Evolutionary conservation across 2,797 vertebrate species (phyloP).

Genomic region (Siniperca undulata): DNA sequence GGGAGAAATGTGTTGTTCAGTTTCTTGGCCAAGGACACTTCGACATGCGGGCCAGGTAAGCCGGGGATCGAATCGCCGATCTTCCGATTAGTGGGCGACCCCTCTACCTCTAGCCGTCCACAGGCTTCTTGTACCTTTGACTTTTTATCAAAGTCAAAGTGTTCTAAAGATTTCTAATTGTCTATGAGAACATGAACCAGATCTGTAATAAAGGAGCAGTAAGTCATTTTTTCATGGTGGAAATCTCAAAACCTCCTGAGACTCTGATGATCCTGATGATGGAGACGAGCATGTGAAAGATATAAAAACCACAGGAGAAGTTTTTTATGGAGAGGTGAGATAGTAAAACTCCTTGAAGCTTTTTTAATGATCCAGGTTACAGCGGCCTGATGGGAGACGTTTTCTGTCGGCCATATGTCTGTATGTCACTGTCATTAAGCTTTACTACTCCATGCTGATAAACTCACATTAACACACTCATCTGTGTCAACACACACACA

Average conservation of each 20-base stretch:
- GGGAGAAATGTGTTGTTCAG: no score
- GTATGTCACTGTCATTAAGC: constrained; percentile 19
- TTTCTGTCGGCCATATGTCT: constrained; percentile 26
- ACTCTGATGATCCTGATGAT: neutral
- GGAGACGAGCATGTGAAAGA: constrained; percentile 5
- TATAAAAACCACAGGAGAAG: constrained; percentile 20
- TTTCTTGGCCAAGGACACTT: no score
- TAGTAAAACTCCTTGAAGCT: constrained; percentile 5
- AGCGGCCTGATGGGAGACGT: constrained; percentile 13
- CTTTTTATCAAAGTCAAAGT: neutral
- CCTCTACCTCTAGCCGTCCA: neutral
- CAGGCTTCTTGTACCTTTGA: neutral
- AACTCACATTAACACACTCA: constrained; percentile 36
- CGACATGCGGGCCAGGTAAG: no score
- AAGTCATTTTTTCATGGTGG: neutral
- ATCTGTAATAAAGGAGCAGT: neutral
- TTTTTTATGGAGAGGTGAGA: constrained; percentile 6
- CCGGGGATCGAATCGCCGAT: no score
- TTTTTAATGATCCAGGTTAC: constrained; percentile 1
- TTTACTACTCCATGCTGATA: constrained; percentile 37
- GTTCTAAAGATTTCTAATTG: neutral
- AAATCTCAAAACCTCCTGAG: neutral
- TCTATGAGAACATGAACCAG: neutral
- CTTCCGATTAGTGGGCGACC: no score
- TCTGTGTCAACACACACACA: neutral